These are phyloP conservation scores for Tauraco hartlaubi DNA, from an alignment of 2,797 vertebrate genomes.

Conservation along the genomic window DNA sequence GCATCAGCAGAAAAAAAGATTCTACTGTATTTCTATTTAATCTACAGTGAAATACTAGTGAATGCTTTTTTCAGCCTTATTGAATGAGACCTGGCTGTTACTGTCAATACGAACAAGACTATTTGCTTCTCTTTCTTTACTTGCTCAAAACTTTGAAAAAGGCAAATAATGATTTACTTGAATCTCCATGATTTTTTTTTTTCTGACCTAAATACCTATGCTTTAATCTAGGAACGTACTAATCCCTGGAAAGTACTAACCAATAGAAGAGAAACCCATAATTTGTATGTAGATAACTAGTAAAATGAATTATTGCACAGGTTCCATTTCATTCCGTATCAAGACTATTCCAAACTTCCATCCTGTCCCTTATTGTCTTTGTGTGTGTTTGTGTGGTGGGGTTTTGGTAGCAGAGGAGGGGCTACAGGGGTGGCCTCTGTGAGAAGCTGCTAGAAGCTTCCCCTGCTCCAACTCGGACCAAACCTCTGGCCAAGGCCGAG, in stretches of 20 bases:
- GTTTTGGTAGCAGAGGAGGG: too few species aligned
- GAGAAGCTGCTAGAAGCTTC: too few species aligned
- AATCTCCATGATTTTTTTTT: neutral
- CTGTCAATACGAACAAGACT: neutral
- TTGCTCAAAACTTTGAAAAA: neutral
- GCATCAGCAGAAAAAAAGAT: neutral
- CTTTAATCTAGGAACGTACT: neutral
- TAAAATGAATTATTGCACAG: neutral
- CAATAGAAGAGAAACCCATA: neutral
- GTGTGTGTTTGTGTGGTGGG: neutral
- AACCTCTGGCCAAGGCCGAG: too few species aligned
- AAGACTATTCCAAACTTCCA: neutral
- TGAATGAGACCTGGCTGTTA: neutral
- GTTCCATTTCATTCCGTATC: neutral
- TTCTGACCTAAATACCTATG: neutral
- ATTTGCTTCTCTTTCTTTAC: neutral
- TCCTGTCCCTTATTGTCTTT: neutral
- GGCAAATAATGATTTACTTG: neutral
- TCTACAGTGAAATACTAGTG: neutral
- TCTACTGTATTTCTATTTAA: neutral
- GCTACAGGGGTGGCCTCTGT: too few species aligned
- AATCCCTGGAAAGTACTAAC: neutral
- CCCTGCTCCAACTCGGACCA: too few species aligned
- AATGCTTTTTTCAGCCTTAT: neutral
- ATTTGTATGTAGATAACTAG: neutral